A percentile compares a stretch with the other conserved stretches of the same genome.
phyloP scores from a whole-genome alignment of 2,888 invertebrate species.

The Rutpela maculata region DNA sequence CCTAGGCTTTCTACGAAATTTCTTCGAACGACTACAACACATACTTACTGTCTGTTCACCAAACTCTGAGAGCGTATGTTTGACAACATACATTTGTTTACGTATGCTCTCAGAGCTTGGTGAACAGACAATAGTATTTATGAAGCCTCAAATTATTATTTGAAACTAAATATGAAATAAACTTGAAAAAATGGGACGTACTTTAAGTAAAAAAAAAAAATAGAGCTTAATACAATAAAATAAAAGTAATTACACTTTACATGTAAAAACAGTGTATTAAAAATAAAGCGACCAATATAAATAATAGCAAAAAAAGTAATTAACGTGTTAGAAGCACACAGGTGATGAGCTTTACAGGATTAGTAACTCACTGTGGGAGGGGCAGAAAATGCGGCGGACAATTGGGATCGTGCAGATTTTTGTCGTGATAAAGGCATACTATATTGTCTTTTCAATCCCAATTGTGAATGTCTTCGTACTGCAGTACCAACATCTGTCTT shows the following conservation, averaged over 20 bases:
- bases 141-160: too few relatives aligned
- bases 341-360: conserved; percentile 44
- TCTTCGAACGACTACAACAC: too few relatives aligned
- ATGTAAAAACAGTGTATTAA: background rate
- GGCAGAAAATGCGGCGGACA: conserved; percentile 73
- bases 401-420: conserved; percentile 73
- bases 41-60: too few relatives aligned
- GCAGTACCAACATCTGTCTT: conserved; percentile 83
- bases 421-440: conserved; percentile 74
- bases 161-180: too few relatives aligned
- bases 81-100: too few relatives aligned
- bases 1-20: too few relatives aligned
- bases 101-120: too few relatives aligned
- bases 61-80: too few relatives aligned
- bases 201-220: background rate
- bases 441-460: conserved; percentile 63
- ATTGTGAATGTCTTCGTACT: conserved; percentile 66
- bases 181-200: background rate
- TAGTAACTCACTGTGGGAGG: conserved; percentile 73
- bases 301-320: conserved; percentile 14
- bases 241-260: background rate
- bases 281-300: conserved; percentile 18
- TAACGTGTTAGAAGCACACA: conserved; percentile 27
- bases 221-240: background rate
- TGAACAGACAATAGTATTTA: too few relatives aligned